Evolutionary conservation across 2,797 vertebrate species (phyloP).

Genomic region (Ctenosaura bakeri): DNA sequence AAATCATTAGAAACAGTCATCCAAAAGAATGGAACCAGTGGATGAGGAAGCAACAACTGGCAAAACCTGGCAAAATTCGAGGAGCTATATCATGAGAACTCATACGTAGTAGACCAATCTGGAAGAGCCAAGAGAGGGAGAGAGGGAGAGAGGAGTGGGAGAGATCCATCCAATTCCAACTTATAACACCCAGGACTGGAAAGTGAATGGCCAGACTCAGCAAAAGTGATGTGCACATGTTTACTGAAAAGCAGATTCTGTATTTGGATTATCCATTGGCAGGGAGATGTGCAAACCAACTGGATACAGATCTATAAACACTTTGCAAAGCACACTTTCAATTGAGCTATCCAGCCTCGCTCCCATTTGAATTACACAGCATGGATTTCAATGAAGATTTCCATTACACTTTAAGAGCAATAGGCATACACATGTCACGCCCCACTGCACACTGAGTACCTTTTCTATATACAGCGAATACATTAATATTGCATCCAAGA

Average conservation of each 20-base stretch:
- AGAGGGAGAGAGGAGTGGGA: background rate
- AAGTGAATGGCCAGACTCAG: background rate
- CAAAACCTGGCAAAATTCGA: too few species aligned
- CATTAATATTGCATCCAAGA: background rate
- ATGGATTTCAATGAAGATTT: background rate
- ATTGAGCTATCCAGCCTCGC: background rate
- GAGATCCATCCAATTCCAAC: background rate
- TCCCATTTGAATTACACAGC: background rate
- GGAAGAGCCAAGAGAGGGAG: background rate
- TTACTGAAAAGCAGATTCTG: background rate
- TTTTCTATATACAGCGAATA: background rate
- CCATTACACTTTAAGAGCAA: background rate
- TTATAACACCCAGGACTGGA: background rate
- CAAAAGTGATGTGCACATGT: background rate
- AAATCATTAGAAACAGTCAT: too few species aligned
- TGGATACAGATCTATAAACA: background rate
- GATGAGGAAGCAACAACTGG: too few species aligned
- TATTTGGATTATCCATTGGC: background rate
- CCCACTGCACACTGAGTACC: background rate
- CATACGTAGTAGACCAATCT: too few species aligned
- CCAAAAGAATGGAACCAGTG: too few species aligned
- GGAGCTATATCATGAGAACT: too few species aligned
- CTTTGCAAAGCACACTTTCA: background rate
- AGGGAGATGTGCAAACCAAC: too few species aligned
- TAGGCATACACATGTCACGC: background rate